phyloP scores from a whole-genome alignment of 2,888 invertebrate genomes.

The Euplagia quadripunctaria region DNA sequence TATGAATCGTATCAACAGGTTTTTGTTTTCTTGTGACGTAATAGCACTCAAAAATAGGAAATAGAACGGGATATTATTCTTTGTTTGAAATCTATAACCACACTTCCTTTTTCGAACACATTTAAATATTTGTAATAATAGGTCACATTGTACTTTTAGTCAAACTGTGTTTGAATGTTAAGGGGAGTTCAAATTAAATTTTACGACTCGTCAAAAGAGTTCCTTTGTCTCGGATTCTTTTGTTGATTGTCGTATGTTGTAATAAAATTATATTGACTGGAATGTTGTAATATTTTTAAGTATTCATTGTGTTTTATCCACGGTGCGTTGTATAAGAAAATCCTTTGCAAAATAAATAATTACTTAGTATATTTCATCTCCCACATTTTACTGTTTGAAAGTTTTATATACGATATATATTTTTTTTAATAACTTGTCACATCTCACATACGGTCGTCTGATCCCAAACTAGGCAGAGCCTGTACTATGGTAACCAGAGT shows the following conservation, averaged over 20 bases:
- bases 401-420: too few relatives aligned
- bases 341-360: background rate
- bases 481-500: too few relatives aligned
- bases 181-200: conserved; percentile 62
- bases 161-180: conserved; percentile 43
- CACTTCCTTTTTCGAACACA: conserved; percentile 49
- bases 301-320: conserved; percentile 33
- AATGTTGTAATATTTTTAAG: conserved; percentile 30
- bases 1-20: conserved; percentile 67
- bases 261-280: conserved; percentile 52
- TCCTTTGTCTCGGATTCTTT: conserved; percentile 60
- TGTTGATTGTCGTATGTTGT: conserved; percentile 48
- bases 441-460: too few relatives aligned
- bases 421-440: too few relatives aligned
- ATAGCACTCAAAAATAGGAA: conserved; percentile 73
- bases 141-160: conserved; percentile 25
- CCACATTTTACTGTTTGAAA: conserved; percentile 22
- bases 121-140: conserved; percentile 42
- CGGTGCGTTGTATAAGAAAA: background rate
- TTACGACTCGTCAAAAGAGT: conserved; percentile 60
- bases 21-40: conserved; percentile 76
- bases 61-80: conserved; percentile 71
- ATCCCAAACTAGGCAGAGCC: too few relatives aligned
- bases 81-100: conserved; percentile 71
- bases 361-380: conserved; percentile 23